phyloP scores from a whole-genome alignment of 2,888 invertebrate genomes.

The Imbricaverruca yamaguchii region DNA sequence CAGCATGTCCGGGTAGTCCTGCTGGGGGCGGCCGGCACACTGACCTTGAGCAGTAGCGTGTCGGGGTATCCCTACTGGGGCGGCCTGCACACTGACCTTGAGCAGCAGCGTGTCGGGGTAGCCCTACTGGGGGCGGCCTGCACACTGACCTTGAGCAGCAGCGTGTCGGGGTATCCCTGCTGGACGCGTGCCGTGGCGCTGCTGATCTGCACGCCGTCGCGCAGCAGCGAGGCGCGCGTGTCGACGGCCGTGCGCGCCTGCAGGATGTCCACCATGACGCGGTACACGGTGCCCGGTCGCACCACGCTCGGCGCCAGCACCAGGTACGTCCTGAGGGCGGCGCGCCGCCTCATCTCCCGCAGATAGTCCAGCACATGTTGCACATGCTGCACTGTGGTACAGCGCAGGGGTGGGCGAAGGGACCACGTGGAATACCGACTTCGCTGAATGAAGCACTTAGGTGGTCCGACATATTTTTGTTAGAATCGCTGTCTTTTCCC shows the following conservation, averaged over 20 bases:
- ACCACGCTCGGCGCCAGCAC: slow-evolving; percentile 85
- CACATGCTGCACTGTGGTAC: no score
- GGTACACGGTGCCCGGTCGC: slow-evolving; percentile 82
- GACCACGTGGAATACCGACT: not conserved
- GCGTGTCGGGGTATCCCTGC: slow-evolving; percentile 77
- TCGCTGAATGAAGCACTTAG: not conserved
- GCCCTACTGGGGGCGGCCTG: slow-evolving; percentile 63
- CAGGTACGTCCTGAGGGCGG: slow-evolving; percentile 71
- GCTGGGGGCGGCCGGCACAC: no score
- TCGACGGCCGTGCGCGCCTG: slow-evolving; percentile 70
- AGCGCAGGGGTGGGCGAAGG: not conserved
- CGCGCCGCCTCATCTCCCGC: not conserved
- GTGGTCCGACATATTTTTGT: no score
- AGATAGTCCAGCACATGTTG: not conserved
- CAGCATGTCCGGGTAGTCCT: no score
- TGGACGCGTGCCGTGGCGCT: slow-evolving; percentile 72
- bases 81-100: slow-evolving; percentile 53
- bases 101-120: slow-evolving; percentile 81
- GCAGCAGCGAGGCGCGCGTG: slow-evolving; percentile 77
- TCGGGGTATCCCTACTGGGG: no score
- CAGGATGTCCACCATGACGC: slow-evolving; percentile 75
- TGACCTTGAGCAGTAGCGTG: no score
- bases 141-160: slow-evolving; percentile 66
- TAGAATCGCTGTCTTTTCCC: no score
- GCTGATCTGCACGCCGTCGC: slow-evolving; percentile 83